These are phyloP conservation scores for Pseudonaja textilis DNA, from an alignment of 2,113 vertebrate species.

Conservation along the genomic window DNA sequence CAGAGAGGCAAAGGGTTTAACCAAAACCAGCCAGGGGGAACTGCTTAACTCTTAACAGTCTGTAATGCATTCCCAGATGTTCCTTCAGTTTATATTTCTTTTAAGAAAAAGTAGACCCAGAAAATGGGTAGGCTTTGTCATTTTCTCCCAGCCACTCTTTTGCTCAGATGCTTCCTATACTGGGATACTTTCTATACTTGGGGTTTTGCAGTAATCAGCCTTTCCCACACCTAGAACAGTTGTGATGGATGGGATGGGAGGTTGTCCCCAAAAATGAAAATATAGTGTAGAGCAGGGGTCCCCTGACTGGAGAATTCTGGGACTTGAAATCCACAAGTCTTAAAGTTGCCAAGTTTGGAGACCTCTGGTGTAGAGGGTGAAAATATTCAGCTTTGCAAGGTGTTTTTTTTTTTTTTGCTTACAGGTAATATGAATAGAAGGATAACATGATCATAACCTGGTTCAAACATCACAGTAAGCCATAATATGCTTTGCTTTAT, in stretches of 20 bases:
- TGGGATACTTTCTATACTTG: background rate
- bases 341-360: no score
- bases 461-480: background rate
- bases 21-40: background rate
- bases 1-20: background rate
- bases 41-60: background rate
- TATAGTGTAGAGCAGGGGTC: no score
- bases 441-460: background rate
- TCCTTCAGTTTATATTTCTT: background rate
- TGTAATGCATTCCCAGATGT: background rate
- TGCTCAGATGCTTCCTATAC: background rate
- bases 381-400: background rate
- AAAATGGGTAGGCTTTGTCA: background rate
- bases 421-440: background rate
- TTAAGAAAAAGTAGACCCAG: background rate
- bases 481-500: background rate
- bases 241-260: background rate
- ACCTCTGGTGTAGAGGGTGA: background rate
- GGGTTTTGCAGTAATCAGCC: background rate
- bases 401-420: no score
- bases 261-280: background rate
- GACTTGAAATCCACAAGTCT: no score
- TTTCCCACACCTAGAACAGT: background rate
- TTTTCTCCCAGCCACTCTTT: background rate
- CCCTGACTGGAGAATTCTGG: no score